Base-by-base conservation (phyloP, 1,140 invertebrate genomes). In the Tetramorium parvispinum region DNA sequence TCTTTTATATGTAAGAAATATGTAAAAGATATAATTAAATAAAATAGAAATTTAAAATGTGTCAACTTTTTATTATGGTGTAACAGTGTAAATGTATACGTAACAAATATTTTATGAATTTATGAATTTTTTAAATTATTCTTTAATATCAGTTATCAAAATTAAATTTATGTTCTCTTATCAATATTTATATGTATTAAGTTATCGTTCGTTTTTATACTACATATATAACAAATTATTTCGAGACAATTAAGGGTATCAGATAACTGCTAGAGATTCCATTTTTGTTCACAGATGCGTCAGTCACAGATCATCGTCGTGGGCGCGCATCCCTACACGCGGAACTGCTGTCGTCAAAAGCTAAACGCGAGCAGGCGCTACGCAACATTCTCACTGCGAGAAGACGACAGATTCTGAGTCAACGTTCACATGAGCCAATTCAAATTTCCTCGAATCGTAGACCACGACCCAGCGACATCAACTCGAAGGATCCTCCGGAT, bases 331-430 rank as follows among this genome's bases (percentile, higher is more conserved):
- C 88, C 6, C 73, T 90, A 10, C 92, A 92, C 4, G 78, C 91
- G 1, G 93, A 94, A 40, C 78, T 85, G 6, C 91, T 91, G 5
- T 81, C 89, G 10, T 93, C 91, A 1, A 94, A 94, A 37, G 92
- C 89, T 0, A 93, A 92, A 61, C 85, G 94, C 18, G 93, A 94
- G 53, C 92, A 94, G 55, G 85, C 91, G 0, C 81, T 93, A 1
- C 89, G 93, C 6, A 93, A 91, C 79, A 92, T 93, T 68, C 88
- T 94, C 4, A 89, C 91, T 2, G 92, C 91, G 3, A 87, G 92
- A 21, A 88, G 93, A 13, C 92, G 93, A 16, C 93, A 93, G 59
- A 85, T 91, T 6, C 61, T 89, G n/a, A 87, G 68, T 3, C 82
- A 90, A 37, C 89, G 86, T 10, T 46, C 27, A 5, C 68, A 73